Conservation (phyloP, 2,797 vertebrate genomes). For the Gila robusta region DNA sequence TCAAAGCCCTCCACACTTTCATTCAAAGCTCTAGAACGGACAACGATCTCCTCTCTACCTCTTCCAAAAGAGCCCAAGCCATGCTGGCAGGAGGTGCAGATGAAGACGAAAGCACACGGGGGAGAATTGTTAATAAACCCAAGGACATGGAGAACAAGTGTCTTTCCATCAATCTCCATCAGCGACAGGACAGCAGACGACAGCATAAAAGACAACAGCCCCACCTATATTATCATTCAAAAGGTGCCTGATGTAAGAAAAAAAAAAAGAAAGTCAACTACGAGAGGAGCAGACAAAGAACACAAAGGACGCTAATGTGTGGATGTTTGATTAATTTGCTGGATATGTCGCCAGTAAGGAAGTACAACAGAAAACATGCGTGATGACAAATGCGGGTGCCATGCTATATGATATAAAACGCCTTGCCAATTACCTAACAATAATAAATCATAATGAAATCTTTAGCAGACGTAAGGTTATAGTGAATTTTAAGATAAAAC, state of each 20-base stretch:
- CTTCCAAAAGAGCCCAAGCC: constrained; percentile 50
- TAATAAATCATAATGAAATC: constrained; percentile 63
- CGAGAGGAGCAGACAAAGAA: constrained; percentile 49
- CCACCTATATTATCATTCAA: constrained; percentile 58
- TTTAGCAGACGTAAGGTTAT: constrained; percentile 49
- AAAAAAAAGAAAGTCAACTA: constrained; percentile 13
- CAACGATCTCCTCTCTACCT: constrained; percentile 36
- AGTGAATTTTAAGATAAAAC: constrained; percentile 52
- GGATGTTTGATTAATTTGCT: constrained; percentile 60
- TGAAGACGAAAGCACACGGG: constrained; percentile 60
- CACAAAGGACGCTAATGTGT: constrained; percentile 36
- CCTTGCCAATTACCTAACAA: constrained; percentile 64
- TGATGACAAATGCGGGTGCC: constrained; percentile 60
- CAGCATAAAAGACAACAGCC: constrained; percentile 61
- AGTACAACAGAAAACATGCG: constrained; percentile 51
- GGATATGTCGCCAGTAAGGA: constrained; percentile 40
- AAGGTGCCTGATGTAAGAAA: constrained; percentile 49
- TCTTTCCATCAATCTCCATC: constrained; percentile 65
- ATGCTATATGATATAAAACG: constrained; percentile 55
- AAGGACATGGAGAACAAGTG: constrained; percentile 63
- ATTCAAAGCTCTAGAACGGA: constrained; percentile 52
- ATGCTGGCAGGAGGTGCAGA: constrained; percentile 61
- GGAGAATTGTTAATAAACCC: constrained; percentile 64
- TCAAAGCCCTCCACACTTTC: constrained; percentile 65
- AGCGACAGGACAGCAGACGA: constrained; percentile 56